Base-by-base conservation (phyloP, 2,113 vertebrate genomes). In the Ageneiosus marmoratus region DNA sequence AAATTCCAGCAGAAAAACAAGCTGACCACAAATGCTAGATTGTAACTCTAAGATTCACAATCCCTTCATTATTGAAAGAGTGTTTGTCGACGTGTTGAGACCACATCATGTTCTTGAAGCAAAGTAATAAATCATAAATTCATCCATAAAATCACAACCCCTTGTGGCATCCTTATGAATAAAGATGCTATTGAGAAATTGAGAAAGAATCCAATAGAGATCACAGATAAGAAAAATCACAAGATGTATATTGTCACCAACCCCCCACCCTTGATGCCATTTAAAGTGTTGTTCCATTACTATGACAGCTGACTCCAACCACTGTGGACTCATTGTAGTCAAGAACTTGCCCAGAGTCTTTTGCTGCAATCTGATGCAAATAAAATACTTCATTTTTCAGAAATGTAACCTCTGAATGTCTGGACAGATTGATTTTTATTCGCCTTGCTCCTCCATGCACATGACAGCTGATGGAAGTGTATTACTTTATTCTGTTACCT, bases 111-210 rank as follows among this genome's bases (percentile, higher is more conserved):
- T 16, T 51, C n/a, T 29, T 53, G 32, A 37, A 13, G 50, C 18
- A 76, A 55, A 55, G 29, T 24, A 37, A 55, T 76, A 55, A 55
- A 76, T 76, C 32, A 34, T 50, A 74, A 10, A 29, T 74, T 74
- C 46, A 50, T 18, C 70, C 32, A 13, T 24, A 24, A 77, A 55
- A 37, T 56, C 2, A 27, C 48, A 29, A 13, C 70, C 44, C 29
- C n/a, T 56, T 76, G 50, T 1, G 50, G 51, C 51, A 15, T 56
- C 34, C 1, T 56, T 15, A 20, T n/a, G 53, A 56, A 77, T 77
- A 77, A 77, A 41, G 75, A 44, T 2, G 24, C 75, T 37, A 58
- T 77, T 77, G 34, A n/a, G 53, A 44, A n/a, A 44, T 15, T 0
- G 1, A 58, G 22, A n/a, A 77, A 24, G 34, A 44, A 41, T 50